Conservation (phyloP, 2,113 vertebrate genomes). For the Trinectes maculatus region DNA sequence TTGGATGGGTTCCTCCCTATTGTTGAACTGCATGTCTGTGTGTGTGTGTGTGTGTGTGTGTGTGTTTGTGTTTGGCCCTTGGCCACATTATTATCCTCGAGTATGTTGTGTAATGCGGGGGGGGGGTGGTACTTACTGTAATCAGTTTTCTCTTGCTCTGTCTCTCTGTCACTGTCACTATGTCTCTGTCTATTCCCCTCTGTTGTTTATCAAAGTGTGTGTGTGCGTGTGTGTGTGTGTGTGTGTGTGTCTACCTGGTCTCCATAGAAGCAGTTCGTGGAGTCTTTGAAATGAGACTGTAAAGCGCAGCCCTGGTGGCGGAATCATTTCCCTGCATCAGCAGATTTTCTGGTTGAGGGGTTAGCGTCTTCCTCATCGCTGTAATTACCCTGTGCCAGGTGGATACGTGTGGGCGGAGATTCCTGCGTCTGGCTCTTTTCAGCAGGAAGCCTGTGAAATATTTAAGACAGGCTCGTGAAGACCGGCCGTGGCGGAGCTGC, state of each 20-base stretch:
- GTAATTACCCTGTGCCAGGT: conserved; percentile 58
- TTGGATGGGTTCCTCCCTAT: conserved; percentile 25
- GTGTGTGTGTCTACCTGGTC: conserved; percentile 1
- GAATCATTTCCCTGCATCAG: conserved; percentile 51
- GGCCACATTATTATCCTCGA: conserved; percentile 51
- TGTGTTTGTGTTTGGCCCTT: conserved; percentile 28
- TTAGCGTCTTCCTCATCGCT: conserved; percentile 45
- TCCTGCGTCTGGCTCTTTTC: conserved; percentile 46
- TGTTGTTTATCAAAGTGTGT: conserved; percentile 21
- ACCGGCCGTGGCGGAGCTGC: conserved; percentile 14
- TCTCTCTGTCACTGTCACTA: conserved; percentile 58
- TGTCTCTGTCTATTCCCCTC: conserved; percentile 6
- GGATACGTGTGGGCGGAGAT: conserved; percentile 52
- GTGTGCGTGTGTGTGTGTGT: conserved; percentile 3
- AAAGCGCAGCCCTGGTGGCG: conserved; percentile 1
- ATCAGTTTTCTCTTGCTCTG: conserved; percentile 53
- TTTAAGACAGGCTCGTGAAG: conserved; percentile 58
- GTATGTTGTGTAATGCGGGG: conserved; percentile 26
- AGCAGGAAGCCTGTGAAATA: conserved; percentile 51
- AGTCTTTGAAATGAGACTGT: conserved; percentile 6
- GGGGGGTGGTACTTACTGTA: conserved; percentile 58
- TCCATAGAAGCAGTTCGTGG: neutral
- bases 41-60: neutral
- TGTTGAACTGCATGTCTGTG: conserved; percentile 4
- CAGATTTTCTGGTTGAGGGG: conserved; percentile 59